Evolutionary conservation across 2,888 invertebrate species (phyloP).

Genomic region (Idaea aversata): DNA sequence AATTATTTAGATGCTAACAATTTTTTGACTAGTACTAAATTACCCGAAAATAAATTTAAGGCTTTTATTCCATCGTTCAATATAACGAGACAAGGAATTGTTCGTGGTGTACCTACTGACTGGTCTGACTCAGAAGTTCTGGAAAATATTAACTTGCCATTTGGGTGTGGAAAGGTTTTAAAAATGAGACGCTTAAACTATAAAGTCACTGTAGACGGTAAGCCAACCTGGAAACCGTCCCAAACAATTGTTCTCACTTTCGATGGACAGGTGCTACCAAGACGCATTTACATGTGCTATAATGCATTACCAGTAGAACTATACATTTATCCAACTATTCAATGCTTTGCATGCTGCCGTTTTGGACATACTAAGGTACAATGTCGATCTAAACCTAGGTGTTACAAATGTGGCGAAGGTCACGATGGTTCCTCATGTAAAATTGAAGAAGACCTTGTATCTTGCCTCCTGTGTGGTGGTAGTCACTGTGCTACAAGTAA

Average conservation of each 20-base stretch:
- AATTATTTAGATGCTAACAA: too few species aligned
- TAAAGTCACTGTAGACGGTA: not conserved
- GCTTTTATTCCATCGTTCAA: too few species aligned
- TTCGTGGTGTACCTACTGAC: too few species aligned
- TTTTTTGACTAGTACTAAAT: too few species aligned
- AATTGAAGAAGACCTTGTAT: not conserved
- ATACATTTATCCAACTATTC: slow-evolving; percentile 22
- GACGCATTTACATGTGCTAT: slow-evolving; percentile 10
- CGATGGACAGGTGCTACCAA: slow-evolving; percentile 2
- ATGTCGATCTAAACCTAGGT: slow-evolving; percentile 25
- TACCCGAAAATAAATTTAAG: too few species aligned
- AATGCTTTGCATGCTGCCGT: slow-evolving; percentile 24
- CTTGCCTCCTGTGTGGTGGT: slow-evolving; percentile 19
- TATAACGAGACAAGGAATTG: too few species aligned
- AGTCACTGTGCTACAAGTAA: slow-evolving; percentile 17
- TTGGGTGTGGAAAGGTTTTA: too few species aligned
- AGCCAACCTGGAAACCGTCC: not conserved
- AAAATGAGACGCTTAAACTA: too few species aligned
- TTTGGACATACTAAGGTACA: slow-evolving; percentile 24
- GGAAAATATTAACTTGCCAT: too few species aligned
- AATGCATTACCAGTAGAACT: slow-evolving; percentile 13
- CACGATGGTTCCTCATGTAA: not conserved
- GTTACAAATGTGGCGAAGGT: slow-evolving; percentile 8
- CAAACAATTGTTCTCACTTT: not conserved
- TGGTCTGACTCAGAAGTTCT: too few species aligned